Evolutionary conservation across 2,888 invertebrate species (phyloP).

Genomic region (Cheilosia vulpina): DNA sequence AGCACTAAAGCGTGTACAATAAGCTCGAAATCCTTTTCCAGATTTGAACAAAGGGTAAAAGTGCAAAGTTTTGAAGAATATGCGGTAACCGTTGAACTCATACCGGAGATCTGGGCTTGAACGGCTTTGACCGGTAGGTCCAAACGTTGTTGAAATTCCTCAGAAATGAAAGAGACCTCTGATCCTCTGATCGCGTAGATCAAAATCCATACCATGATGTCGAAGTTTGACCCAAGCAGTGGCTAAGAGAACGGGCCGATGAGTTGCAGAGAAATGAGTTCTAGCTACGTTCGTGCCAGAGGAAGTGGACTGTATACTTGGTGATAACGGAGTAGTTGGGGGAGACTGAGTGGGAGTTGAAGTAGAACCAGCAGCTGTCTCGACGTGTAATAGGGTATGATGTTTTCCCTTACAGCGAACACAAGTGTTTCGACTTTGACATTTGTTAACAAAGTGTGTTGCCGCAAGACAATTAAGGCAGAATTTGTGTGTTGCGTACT

Average conservation of each 20-base stretch:
- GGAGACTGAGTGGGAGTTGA: background rate
- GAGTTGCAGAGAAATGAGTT: background rate
- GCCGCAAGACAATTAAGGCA: background rate
- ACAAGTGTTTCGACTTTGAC: slow-evolving; percentile 2
- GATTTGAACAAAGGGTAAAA: too few relatives aligned
- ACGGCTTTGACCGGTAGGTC: too few relatives aligned
- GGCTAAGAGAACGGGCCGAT: background rate
- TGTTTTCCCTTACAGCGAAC: background rate
- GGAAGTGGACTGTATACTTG: background rate
- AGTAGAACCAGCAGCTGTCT: background rate
- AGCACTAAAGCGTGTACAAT: too few relatives aligned
- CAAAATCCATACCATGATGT: too few relatives aligned
- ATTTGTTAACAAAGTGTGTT: background rate
- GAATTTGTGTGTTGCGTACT: background rate
- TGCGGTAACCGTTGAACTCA: too few relatives aligned
- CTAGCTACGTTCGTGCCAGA: background rate
- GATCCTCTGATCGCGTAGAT: too few relatives aligned
- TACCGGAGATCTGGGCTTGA: too few relatives aligned
- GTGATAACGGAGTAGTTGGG: background rate
- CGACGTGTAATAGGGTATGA: background rate
- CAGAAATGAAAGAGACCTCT: too few relatives aligned
- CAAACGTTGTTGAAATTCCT: too few relatives aligned
- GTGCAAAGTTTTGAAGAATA: too few relatives aligned
- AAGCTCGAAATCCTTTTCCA: too few relatives aligned
- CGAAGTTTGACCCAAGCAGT: background rate